Conservation (phyloP, 2,797 vertebrate genomes). For the Dryobates pubescens region DNA sequence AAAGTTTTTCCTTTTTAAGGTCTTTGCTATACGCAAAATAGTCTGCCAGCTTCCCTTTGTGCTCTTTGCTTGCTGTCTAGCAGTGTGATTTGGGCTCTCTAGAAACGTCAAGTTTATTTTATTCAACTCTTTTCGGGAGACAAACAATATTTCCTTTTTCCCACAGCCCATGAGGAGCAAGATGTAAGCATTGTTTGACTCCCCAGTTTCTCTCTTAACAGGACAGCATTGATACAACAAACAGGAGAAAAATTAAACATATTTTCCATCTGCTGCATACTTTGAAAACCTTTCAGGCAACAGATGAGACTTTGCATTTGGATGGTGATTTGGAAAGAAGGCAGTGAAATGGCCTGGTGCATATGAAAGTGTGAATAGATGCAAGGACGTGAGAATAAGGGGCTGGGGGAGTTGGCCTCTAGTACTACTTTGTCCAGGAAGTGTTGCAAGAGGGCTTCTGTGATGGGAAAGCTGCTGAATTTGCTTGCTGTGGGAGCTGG, state of each 20-base stretch:
- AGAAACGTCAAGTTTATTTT: background rate
- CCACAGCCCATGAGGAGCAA: background rate
- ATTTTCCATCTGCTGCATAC: background rate
- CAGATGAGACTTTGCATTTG: slow-evolving; percentile 24
- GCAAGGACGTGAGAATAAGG: background rate
- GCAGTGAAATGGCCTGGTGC: background rate
- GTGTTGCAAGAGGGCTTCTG: background rate
- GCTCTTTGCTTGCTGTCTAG: background rate
- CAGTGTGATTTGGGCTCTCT: background rate
- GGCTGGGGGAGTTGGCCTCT: background rate
- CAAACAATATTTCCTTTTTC: background rate
- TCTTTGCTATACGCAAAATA: background rate
- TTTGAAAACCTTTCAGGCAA: background rate
- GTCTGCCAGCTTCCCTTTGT: background rate
- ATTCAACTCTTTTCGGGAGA: background rate
- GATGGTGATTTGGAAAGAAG: background rate
- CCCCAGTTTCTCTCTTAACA: background rate
- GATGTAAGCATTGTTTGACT: background rate
- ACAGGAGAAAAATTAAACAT: background rate
- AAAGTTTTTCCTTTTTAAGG: background rate
- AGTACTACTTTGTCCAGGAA: background rate
- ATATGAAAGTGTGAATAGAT: background rate
- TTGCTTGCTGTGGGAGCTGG: background rate
- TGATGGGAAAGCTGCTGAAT: background rate
- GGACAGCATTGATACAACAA: background rate